Base-by-base conservation (phyloP, 2,797 vertebrate genomes). In the Chromis chromis region DNA sequence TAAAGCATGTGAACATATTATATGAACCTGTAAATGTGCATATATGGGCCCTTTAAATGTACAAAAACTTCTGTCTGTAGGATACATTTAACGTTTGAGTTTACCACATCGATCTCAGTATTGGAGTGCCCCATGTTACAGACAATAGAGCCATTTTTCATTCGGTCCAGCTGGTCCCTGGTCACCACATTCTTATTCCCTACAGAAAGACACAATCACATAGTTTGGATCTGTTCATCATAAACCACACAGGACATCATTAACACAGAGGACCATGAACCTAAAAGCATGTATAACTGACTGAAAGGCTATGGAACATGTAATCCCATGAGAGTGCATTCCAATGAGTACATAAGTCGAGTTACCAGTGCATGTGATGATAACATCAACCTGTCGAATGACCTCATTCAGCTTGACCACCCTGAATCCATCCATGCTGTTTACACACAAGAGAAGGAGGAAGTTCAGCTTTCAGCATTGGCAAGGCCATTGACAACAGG, bases 91-190 rank as follows among this genome's bases (percentile, higher is more conserved):
- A 16, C 76, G n/a, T 36, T 36, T 2, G 12, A 61, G 4, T 57
- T 87, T 86, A 98, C 97, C 95, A 98, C 97, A 5, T 98, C 97
- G 0, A 98, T 98, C 92, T 98, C 97, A 0, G 97, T 98, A 84
- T 98, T 98, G 86, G 97, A 98, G 91, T 98, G 97, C 33, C 97
- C 97, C 97, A 98, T 98, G 86, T 98, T 98, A 91, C 97, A 98
- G 1, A 98, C 97, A 3, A 98, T 98, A 61, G 95, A 96, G 81
- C 96, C 97, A 64, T 98, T 98, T 88, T 98, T 98, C 96, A 98
- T 98, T 40, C 97, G 91, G 71, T 98, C 97, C 90, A 98, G 93
- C 79, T 98, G 97, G 39, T 98, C 97, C 74, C 97, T 94, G 49
- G 96, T 98, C 86, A 98, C 97, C 40, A 98, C 97, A 1, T 98